A percentile compares a stretch with the other conserved stretches of the same genome.
Conservation (phyloP, 1,140 invertebrate species). For the Trichogramma pretiosum region DNA sequence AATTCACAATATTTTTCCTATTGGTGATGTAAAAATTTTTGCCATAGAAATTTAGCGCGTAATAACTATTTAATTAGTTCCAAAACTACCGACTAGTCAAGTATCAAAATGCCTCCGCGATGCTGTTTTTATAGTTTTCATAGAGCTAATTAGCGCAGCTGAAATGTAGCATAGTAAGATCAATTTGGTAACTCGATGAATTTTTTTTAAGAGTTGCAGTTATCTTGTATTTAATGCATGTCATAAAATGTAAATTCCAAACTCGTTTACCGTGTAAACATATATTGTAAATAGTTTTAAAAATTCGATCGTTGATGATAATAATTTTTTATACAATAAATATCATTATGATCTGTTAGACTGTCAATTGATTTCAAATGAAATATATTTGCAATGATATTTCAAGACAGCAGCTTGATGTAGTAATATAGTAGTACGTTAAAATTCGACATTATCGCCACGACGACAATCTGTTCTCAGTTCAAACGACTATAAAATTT, state of each 20-base stretch:
- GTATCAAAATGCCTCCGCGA: slow-evolving; percentile 12
- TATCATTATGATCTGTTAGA: slow-evolving; percentile 11
- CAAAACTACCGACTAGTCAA: slow-evolving; percentile 16
- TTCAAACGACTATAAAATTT: too few relatives aligned
- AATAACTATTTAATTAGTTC: too few relatives aligned
- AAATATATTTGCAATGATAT: too few relatives aligned
- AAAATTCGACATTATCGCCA: too few relatives aligned
- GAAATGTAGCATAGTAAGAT: not conserved
- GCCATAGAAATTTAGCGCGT: too few relatives aligned
- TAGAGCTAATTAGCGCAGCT: too few relatives aligned
- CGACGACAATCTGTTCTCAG: too few relatives aligned
- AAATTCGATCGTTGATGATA: slow-evolving; percentile 13
- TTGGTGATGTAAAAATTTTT: too few relatives aligned
- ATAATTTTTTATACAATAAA: slow-evolving; percentile 18
- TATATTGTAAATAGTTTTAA: slow-evolving; percentile 16
- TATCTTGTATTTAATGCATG: slow-evolving; percentile 21
- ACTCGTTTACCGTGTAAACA: slow-evolving; percentile 30
- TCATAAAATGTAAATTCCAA: too few relatives aligned
- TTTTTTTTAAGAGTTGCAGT: slow-evolving; percentile 24
- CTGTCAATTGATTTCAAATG: not conserved
- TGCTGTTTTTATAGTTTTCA: slow-evolving; percentile 15
- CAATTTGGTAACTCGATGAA: not conserved
- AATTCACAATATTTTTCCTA: too few relatives aligned
- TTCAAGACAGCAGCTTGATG: too few relatives aligned
- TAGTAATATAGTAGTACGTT: too few relatives aligned